A percentile compares a stretch with the other conserved stretches of the same genome.
Conservation (phyloP, 2,113 vertebrate genomes). For the Pelecanus crispus region DNA sequence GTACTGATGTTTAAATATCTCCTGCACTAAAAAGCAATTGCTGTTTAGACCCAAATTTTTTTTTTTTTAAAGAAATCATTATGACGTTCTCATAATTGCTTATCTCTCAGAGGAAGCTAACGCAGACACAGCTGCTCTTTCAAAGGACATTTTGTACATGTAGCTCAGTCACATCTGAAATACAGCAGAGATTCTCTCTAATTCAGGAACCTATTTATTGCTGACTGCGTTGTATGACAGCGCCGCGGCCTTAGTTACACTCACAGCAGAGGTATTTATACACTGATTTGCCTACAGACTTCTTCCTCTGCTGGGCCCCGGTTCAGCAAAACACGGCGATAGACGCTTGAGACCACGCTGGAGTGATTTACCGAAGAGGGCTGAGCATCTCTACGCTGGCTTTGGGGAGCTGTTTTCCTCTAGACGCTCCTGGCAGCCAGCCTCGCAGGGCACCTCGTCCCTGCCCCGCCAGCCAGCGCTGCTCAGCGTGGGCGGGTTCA, state of each 20-base stretch:
- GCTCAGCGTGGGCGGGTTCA: neutral
- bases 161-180: constrained; percentile 28
- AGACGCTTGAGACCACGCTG: neutral
- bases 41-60: neutral
- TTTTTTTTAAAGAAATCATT: constrained; percentile 35
- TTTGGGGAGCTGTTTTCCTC: neutral
- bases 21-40: neutral
- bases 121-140: constrained; percentile 40
- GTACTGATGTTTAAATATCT: constrained; percentile 48
- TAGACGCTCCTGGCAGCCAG: neutral
- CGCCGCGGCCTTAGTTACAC: neutral
- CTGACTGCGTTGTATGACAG: neutral
- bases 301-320: neutral
- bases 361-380: neutral
- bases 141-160: constrained; percentile 22
- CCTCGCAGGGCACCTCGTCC: rapidly evolving
- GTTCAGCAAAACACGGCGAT: neutral
- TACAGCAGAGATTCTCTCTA: constrained; percentile 5
- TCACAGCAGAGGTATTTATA: constrained; percentile 13
- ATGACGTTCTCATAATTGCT: constrained; percentile 50
- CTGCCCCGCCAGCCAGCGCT: neutral
- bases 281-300: constrained; percentile 1
- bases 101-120: constrained; percentile 53
- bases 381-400: neutral
- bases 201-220: constrained; percentile 22